Conservation (phyloP, 2,797 vertebrate species). For the Tokudaia tokunoshimensis region DNA sequence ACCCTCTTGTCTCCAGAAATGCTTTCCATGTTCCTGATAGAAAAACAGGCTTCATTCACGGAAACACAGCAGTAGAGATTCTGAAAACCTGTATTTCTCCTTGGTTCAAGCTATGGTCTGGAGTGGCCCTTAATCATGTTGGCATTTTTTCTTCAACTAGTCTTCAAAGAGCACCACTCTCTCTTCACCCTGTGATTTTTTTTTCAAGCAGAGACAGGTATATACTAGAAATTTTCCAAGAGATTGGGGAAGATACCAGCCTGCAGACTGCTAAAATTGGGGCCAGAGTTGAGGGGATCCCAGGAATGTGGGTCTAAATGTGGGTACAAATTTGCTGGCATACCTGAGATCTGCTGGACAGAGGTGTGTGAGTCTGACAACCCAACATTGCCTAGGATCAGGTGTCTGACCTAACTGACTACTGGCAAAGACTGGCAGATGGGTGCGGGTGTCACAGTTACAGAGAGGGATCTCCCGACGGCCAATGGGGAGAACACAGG, state of each 20-base stretch:
- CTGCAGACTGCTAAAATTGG: slow-evolving; percentile 2
- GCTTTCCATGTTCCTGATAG: not conserved
- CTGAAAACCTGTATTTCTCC: not conserved
- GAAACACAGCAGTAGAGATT: slow-evolving; percentile 24
- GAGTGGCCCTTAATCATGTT: not conserved
- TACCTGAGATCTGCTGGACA: not conserved
- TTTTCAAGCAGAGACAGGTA: slow-evolving; percentile 30
- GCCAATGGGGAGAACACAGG: not conserved
- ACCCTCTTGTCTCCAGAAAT: not conserved
- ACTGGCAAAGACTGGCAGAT: not conserved
- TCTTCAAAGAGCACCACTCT: slow-evolving; percentile 1
- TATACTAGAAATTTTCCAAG: not conserved
- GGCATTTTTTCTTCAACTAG: not conserved
- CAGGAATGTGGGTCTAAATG: not conserved
- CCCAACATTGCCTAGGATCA: not conserved
- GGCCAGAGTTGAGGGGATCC: not conserved
- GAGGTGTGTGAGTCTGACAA: not conserved
- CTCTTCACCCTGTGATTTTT: not conserved
- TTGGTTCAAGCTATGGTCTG: slow-evolving; percentile 14
- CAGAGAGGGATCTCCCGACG: not conserved
- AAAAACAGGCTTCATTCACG: not conserved
- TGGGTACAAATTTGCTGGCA: not conserved
- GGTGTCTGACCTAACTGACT: not conserved
- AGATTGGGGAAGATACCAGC: not conserved
- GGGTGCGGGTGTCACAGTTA: not conserved